Evolutionary conservation across 2,888 invertebrate species (phyloP), one percentile per base, ranked within the genome.

Genomic region (Hydropsyche betteni): DNA sequence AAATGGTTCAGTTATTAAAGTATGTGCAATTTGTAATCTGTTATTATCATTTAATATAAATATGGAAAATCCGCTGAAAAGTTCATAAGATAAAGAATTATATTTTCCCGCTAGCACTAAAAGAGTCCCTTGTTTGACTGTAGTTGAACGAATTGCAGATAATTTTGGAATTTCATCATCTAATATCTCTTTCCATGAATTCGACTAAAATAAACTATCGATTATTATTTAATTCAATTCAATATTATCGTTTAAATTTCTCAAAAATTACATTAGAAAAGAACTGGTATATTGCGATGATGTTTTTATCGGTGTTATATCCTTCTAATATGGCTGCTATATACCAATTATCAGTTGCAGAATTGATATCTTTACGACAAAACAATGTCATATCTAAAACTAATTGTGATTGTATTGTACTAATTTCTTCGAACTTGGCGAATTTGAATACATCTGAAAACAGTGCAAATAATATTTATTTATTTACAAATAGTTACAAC

Each of bases 321-420:
- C 78, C 72, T 51, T 75, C 76, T 80, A 82, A 80, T 38, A 85
- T 80, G 10, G 80, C 80, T 33, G 83, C 84, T 0, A 85, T 85
- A 81, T 85, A 88, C 82, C 83, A 84, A 0, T 80, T 75, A 5
- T 80, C 79, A 1, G 83, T 81, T 64, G 80, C 80, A 50, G 74
- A 50, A 5, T 69, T 14, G 10, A 70, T 77, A 74, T 76, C 68
- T 51, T 75, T 64, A 53, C 86, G 81, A 58, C 83, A 80, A 74
- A 88, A 83, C 53, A 88, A 80, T 77, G 85, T 84, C 70, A 88
- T 84, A 81, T 89, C 87, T 80, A 83, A 81, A 5, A 87, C 85
- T 80, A 84, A 84, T 36, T 81, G 77, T 33, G 85, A 83, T 5
- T 85, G 85, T 64, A 87, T 81, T 10, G 83, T 84, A 74, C 83